These are phyloP conservation scores for Harpagoxenus sublaevis DNA, from an alignment of 2,888 invertebrate species.

Conservation along the genomic window DNA sequence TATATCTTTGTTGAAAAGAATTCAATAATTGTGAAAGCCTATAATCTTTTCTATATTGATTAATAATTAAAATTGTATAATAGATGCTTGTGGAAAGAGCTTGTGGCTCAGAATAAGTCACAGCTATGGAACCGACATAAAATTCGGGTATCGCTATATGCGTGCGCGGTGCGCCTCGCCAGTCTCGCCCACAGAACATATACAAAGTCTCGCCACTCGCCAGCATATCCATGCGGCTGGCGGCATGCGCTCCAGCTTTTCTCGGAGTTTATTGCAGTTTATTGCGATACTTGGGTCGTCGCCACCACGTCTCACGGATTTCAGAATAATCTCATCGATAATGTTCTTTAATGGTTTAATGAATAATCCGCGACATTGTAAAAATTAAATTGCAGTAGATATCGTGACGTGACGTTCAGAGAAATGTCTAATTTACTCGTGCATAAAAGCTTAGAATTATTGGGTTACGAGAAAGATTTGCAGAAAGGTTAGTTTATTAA, in stretches of 20 bases:
- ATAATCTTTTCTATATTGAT: too few species aligned
- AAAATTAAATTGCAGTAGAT: conserved; percentile 32
- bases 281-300: conserved; percentile 89
- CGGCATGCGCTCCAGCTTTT: conserved; percentile 91
- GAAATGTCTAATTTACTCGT: conserved; percentile 88
- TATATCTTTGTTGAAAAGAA: too few species aligned
- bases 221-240: conserved; percentile 98
- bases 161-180: too few species aligned
- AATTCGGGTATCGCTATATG: conserved; percentile 98
- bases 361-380: neutral
- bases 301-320: neutral
- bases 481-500: conserved; percentile 68
- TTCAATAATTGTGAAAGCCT: too few species aligned
- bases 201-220: too few species aligned
- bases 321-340: neutral
- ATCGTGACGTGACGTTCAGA: neutral
- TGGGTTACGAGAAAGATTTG: conserved; percentile 84
- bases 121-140: conserved; percentile 98
- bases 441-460: conserved; percentile 88
- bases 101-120: conserved; percentile 94
- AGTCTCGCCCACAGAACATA: too few species aligned
- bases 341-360: neutral
- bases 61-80: too few species aligned
- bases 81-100: conserved; percentile 87
- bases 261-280: conserved; percentile 93